A percentile compares a stretch with the other conserved stretches of the same genome.
phyloP scores from a whole-genome alignment of 2,113 vertebrate genomes.

The Spilogale gracilis region DNA sequence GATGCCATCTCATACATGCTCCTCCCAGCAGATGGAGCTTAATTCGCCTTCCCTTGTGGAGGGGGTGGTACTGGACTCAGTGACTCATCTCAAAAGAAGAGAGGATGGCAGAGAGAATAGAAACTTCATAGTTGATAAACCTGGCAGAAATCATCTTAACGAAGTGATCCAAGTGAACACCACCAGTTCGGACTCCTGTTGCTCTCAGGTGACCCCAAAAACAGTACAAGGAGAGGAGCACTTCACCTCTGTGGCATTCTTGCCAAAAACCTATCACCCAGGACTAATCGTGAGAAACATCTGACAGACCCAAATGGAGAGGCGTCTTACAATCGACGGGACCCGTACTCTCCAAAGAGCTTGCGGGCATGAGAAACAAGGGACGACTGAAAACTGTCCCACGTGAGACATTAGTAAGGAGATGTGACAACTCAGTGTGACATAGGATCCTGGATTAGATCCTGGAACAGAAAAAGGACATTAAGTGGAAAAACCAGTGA shows the following conservation, averaged over 20 bases:
- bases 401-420: neutral
- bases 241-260: neutral
- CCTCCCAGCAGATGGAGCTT: neutral
- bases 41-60: neutral
- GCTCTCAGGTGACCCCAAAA: neutral
- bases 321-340: neutral
- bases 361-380: neutral
- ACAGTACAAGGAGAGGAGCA: neutral
- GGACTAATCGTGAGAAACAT: neutral
- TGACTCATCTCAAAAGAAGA: conserved; percentile 2
- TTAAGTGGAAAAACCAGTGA: neutral
- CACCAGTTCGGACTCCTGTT: neutral
- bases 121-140: neutral
- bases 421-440: neutral
- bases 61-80: neutral
- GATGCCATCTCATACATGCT: neutral
- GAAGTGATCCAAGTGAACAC: neutral
- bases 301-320: neutral
- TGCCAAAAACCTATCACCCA: neutral
- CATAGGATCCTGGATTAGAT: neutral
- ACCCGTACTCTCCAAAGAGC: neutral
- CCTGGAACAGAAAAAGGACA: neutral
- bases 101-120: neutral
- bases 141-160: neutral
- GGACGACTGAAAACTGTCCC: neutral